phyloP scores from a whole-genome alignment of 2,113 vertebrate genomes.

The Epinephelus moara region DNA sequence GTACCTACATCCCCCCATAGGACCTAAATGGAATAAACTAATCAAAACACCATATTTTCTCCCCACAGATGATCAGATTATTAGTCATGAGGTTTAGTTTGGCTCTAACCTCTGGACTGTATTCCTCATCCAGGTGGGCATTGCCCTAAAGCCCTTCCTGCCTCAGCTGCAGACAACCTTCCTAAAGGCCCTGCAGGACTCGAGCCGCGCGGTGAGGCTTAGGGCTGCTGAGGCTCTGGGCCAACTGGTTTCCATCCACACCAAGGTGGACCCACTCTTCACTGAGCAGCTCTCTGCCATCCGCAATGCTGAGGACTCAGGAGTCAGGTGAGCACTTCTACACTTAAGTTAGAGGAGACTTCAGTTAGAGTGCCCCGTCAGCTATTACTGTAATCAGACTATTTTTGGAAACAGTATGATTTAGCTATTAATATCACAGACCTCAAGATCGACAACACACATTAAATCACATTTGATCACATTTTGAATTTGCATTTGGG shows the following conservation, averaged over 20 bases:
- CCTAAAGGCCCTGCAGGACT: slow-evolving; percentile 96
- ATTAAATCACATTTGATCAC: background rate
- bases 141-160: slow-evolving; percentile 97
- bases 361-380: too few species aligned
- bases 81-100: background rate
- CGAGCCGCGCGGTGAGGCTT: slow-evolving; percentile 93
- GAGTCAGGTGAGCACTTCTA: slow-evolving; percentile 87
- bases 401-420: background rate
- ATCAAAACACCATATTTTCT: background rate
- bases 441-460: background rate
- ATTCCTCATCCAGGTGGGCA: slow-evolving; percentile 88
- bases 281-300: slow-evolving; percentile 93
- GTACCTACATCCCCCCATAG: background rate
- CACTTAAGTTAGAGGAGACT: background rate
- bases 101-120: background rate
- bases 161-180: slow-evolving; percentile 99
- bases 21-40: background rate
- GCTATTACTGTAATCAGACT: background rate
- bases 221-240: slow-evolving; percentile 94
- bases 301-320: slow-evolving; percentile 93
- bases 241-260: slow-evolving; percentile 95
- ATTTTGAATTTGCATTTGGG: background rate
- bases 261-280: slow-evolving; percentile 97
- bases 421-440: background rate
- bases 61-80: background rate